Evolutionary conservation across 2,888 invertebrate species (phyloP).

Genomic region (Notodromas monacha): DNA sequence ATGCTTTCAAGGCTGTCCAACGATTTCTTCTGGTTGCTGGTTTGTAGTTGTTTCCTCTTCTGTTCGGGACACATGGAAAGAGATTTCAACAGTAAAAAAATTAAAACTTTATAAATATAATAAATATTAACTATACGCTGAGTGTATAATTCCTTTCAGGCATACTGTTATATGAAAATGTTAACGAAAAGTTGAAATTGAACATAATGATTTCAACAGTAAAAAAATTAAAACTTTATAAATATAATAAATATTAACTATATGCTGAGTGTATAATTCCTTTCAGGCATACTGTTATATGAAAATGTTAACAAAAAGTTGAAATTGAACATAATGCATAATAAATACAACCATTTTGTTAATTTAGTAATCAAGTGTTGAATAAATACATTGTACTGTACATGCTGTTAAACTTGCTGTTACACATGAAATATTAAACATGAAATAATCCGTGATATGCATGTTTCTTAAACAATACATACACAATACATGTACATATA

Average conservation of each 20-base stretch:
- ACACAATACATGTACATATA: slow-evolving; percentile 4
- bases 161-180: slow-evolving; percentile 4
- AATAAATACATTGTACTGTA: slow-evolving; percentile 4
- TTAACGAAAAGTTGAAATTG: slow-evolving; percentile 4
- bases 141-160: slow-evolving; percentile 4
- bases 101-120: slow-evolving; percentile 4
- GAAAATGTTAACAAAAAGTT: slow-evolving; percentile 4
- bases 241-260: slow-evolving; percentile 4
- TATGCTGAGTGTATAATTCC: slow-evolving; percentile 4
- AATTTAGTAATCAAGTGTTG: slow-evolving; percentile 4
- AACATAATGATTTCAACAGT: slow-evolving; percentile 4
- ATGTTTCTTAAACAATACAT: slow-evolving; percentile 4
- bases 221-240: slow-evolving; percentile 4
- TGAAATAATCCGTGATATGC: slow-evolving; percentile 2
- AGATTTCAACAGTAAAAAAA: slow-evolving; percentile 4
- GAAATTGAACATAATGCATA: slow-evolving; percentile 4
- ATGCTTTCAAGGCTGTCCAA: slow-evolving; percentile 4
- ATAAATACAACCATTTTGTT: slow-evolving; percentile 4
- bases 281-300: slow-evolving; percentile 4
- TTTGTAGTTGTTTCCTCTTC: slow-evolving; percentile 2
- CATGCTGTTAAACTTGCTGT: slow-evolving; percentile 4
- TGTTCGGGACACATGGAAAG: slow-evolving; percentile 2
- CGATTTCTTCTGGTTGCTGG: slow-evolving; percentile 1
- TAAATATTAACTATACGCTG: slow-evolving; percentile 4
- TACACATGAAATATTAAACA: slow-evolving; percentile 2